Evolutionary conservation across 2,888 invertebrate species (phyloP).

Genomic region (Plagodis pulveraria): DNA sequence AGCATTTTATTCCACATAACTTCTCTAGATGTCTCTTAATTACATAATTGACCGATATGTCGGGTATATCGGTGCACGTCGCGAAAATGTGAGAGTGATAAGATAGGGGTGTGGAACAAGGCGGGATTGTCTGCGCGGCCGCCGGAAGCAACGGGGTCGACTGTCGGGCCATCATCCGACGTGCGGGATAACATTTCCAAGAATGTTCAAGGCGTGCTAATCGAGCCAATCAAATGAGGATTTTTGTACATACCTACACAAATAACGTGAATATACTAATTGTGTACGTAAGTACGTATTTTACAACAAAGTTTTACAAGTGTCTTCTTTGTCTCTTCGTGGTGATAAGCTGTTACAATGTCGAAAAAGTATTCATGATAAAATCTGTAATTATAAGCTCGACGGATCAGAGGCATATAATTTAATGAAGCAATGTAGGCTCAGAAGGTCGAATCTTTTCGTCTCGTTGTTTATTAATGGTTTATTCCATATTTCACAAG

Average conservation of each 20-base stretch:
- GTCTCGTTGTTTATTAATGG: too few relatives aligned
- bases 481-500: too few relatives aligned
- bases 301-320: background rate
- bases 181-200: conserved; percentile 41
- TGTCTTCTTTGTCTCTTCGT: conserved; percentile 5
- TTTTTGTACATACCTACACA: conserved; percentile 10
- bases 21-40: conserved; percentile 53
- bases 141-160: conserved; percentile 64
- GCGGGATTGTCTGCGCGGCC: conserved; percentile 56
- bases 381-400: too few relatives aligned
- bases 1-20: conserved; percentile 40
- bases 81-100: conserved; percentile 81
- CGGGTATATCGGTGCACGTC: conserved; percentile 69
- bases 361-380: too few relatives aligned
- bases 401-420: too few relatives aligned
- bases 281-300: background rate
- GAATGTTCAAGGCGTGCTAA: conserved; percentile 36
- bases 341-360: too few relatives aligned
- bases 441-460: too few relatives aligned
- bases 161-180: conserved; percentile 37
- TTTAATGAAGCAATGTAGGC: too few relatives aligned
- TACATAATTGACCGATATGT: conserved; percentile 54
- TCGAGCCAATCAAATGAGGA: conserved; percentile 24
- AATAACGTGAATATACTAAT: background rate
- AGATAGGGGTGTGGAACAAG: conserved; percentile 74